Conservation (phyloP, 92 coral and sea anemone genomes). For the Montipora capitata region DNA sequence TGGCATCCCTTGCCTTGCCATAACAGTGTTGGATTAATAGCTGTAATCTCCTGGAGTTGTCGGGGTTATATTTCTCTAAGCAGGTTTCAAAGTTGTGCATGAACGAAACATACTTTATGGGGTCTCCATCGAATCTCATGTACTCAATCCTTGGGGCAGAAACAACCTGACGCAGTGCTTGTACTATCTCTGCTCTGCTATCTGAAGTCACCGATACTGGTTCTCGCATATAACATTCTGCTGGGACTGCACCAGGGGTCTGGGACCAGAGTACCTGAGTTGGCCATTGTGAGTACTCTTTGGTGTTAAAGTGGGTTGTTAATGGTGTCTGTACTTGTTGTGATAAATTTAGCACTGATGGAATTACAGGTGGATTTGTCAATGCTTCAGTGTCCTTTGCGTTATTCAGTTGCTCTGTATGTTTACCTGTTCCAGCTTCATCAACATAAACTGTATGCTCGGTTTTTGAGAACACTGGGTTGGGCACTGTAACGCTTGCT, state of each 20-base stretch:
- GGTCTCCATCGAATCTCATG: conserved; percentile 28
- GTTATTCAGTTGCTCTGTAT: background rate
- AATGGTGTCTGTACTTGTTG: too few species aligned
- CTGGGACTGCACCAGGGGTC: background rate
- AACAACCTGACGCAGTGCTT: conserved; percentile 63
- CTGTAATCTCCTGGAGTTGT: conserved; percentile 41
- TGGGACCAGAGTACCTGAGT: background rate
- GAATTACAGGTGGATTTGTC: background rate
- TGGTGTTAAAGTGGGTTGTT: too few species aligned
- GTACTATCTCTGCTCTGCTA: conserved; percentile 25
- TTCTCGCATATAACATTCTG: background rate
- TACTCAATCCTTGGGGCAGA: conserved; percentile 71
- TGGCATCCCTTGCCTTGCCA: conserved; percentile 82
- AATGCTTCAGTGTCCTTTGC: background rate
- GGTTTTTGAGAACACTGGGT: background rate
- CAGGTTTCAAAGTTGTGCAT: conserved; percentile 68
- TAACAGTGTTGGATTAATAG: conserved; percentile 76
- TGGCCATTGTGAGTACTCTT: too few species aligned
- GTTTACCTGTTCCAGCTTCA: background rate
- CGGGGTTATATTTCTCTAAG: conserved; percentile 31
- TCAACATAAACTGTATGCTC: background rate
- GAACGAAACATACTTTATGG: conserved; percentile 51
- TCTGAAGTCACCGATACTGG: background rate
- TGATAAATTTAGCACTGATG: too few species aligned
- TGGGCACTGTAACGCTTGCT: background rate